Conservation (phyloP, 2,888 invertebrate genomes). For the Cyrtodaria siliqua region DNA sequence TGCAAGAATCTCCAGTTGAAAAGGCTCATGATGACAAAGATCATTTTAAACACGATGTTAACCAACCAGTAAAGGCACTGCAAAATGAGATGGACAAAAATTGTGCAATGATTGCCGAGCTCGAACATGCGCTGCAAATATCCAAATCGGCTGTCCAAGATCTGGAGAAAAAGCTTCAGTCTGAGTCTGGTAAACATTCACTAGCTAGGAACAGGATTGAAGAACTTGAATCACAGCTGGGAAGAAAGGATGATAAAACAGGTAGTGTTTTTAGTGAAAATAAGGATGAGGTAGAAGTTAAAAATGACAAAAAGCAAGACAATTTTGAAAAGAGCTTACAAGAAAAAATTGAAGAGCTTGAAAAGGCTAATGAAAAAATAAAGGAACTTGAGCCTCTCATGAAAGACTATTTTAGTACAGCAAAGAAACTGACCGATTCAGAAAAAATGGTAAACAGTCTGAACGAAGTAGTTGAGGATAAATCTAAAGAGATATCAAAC, state of each 20-base stretch:
- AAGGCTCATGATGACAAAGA: neutral
- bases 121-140: constrained; percentile 63
- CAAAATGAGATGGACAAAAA: constrained; percentile 69
- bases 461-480: constrained; percentile 48
- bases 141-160: constrained; percentile 62
- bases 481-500: constrained; percentile 25
- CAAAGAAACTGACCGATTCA: constrained; percentile 29
- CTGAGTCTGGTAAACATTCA: constrained; percentile 35
- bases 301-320: neutral
- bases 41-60: constrained; percentile 52
- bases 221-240: constrained; percentile 32
- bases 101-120: constrained; percentile 59
- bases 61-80: constrained; percentile 63
- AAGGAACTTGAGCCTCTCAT: constrained; percentile 86
- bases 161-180: constrained; percentile 53
- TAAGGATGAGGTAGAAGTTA: constrained; percentile 13
- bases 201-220: constrained; percentile 44
- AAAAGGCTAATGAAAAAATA: constrained; percentile 88
- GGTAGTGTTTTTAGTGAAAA: constrained; percentile 11
- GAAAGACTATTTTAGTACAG: constrained; percentile 49
- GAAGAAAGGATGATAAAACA: neutral
- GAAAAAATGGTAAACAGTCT: constrained; percentile 39
- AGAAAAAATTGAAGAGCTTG: constrained; percentile 39
- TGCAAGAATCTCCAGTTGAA: constrained; percentile 22
- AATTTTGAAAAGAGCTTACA: constrained; percentile 6